Evolutionary conservation across 2,113 vertebrate genomes (phyloP), one percentile per base, ranked within the genome.

Genomic region (Typhlomys cinereus): DNA sequence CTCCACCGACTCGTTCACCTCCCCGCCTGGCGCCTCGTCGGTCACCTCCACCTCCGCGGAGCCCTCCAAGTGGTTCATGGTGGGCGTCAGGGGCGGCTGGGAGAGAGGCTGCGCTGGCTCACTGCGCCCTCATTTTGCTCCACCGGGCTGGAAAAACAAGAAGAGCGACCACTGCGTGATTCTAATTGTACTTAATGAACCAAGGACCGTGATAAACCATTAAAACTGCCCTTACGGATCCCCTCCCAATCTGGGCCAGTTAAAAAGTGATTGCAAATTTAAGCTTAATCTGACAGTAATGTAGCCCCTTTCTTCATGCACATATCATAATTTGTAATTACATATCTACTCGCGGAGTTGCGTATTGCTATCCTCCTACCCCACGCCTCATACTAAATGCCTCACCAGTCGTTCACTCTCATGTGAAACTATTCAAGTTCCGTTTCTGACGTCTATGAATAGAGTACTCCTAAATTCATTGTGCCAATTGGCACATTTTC

Each of bases 61-160:
- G 96, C 99, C 98, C 96, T 98, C 97, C 96, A 96, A 97, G 94
- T 98, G 98, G 98, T 98, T 99, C 99, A 99, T 99, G 98, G 97
- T 96, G 95, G 95, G 94, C 89, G 95, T 96, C 62, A 85, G 92
- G 83, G 94, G 79, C 54, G 57, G 84, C 95, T 90, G 50, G 86
- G 91, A 69, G 97, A 97, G 96, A 93, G 96, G 97, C 93, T 95
- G 94, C 74, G 91, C 82, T 57, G 78, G 89, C 96, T 98, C 98
- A 99, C 62, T 97, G 95, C 85, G 90, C 92, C 88, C 95, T 97
- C 98, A 99, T 99, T 97, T 95, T 98, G 95, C 97, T 92, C 81
- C 89, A 57, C 64, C 73, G 87, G 91, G 93, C 98, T 98, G 97
- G 27, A 95, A 97, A 82, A 44, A 88, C 50, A 93, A 85, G 95